phyloP scores from a whole-genome alignment of 2,888 invertebrate species.

The Sminthurinus aureus region DNA sequence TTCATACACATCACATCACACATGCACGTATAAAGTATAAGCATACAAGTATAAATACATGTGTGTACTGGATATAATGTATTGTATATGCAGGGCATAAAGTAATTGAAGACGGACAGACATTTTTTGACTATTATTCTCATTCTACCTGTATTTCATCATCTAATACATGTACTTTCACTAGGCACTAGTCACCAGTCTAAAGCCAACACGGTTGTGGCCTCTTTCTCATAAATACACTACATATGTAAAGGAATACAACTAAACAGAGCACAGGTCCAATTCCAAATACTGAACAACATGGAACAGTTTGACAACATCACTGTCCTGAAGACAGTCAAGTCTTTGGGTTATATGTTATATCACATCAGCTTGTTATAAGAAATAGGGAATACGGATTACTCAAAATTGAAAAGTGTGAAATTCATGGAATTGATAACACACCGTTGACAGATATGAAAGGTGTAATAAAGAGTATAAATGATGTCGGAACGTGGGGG shows the following conservation, averaged over 20 bases:
- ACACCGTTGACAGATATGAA: conserved; percentile 17
- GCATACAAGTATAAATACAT: not conserved
- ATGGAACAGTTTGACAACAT: not conserved
- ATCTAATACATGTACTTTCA: too few species aligned
- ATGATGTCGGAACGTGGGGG: conserved; percentile 4
- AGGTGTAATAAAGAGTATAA: conserved; percentile 21
- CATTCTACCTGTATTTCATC: too few species aligned
- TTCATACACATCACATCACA: too few species aligned
- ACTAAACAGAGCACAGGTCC: too few species aligned
- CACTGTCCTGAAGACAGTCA: not conserved
- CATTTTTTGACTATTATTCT: not conserved
- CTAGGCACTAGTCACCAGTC: too few species aligned
- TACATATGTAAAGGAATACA: too few species aligned
- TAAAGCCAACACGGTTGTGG: too few species aligned
- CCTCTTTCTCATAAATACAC: too few species aligned
- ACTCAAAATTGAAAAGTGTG: not conserved
- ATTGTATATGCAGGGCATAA: not conserved
- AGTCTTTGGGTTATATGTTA: not conserved
- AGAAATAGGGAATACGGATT: not conserved
- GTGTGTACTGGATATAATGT: not conserved
- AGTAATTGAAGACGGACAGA: not conserved
- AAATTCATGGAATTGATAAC: conserved; percentile 1
- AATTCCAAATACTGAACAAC: not conserved
- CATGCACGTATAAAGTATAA: too few species aligned
- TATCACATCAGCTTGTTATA: not conserved